A percentile compares a stretch with the other conserved stretches of the same genome.
Evolutionary conservation across 2,888 invertebrate species (phyloP).

Genomic region (Vanessa cardui): DNA sequence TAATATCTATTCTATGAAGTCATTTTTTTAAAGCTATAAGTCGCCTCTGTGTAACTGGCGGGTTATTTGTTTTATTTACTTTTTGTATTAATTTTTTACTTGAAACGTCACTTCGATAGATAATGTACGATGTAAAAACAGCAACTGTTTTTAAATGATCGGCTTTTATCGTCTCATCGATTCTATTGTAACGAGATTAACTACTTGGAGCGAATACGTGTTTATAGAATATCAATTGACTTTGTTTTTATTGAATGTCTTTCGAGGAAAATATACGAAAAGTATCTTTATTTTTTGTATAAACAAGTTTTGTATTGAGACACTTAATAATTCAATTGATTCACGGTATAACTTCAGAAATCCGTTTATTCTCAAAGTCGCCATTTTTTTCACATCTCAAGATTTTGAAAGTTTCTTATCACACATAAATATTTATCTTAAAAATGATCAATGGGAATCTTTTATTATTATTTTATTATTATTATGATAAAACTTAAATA

Average conservation of each 20-base stretch:
- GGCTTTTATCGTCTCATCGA: conserved; percentile 74
- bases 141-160: conserved; percentile 69
- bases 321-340: conserved; percentile 28
- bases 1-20: background rate
- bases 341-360: background rate
- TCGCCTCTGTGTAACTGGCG: background rate
- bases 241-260: conserved; percentile 48
- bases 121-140: conserved; percentile 42
- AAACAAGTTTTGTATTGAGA: conserved; percentile 3
- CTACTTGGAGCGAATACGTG: conserved; percentile 70
- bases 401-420: too few species aligned
- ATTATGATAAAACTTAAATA: too few species aligned
- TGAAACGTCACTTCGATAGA: conserved; percentile 18
- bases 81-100: conserved; percentile 13
- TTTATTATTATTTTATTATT: too few species aligned
- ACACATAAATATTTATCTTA: too few species aligned
- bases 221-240: conserved; percentile 68
- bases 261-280: conserved; percentile 30
- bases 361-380: too few species aligned
- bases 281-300: conserved; percentile 18
- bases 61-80: background rate
- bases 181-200: conserved; percentile 72
- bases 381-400: too few species aligned
- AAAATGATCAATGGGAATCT: too few species aligned
- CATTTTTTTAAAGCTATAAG: background rate